Evolutionary conservation across 2,113 vertebrate genomes (phyloP), one percentile per base, ranked within the genome.

Genomic region (Rhagologus leucostigma): DNA sequence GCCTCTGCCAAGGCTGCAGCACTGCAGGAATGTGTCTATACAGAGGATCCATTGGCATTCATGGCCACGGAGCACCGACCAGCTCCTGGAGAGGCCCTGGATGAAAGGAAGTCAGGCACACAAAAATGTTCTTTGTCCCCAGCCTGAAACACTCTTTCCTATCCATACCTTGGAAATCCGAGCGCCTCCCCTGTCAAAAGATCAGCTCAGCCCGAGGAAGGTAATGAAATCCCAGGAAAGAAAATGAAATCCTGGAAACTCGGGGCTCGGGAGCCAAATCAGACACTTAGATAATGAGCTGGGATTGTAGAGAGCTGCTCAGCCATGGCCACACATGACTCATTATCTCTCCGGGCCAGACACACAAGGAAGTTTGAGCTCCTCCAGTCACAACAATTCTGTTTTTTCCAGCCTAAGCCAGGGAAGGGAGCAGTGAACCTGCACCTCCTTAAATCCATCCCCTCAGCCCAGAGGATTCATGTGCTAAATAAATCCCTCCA

Each of bases 281-380:
- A 93, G 95, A 86, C 69, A 88, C 65, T 78, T 91, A 94, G 94
- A 92, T 98, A 96, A 98, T 97, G 94, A 96, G 84, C 75, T 26
- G 73, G 86, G 55, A 94, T 94, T 92, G 96, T 82, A 63, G 85
- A 71, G 92, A 84, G 88, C 89, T 95, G 87, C 92, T 95, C 85
- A 95, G 93, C 71, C 94, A 87, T 87, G 52, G 88, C 65, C 33
- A 87, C 93, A 74, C 90, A 96, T 96, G 95, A 97, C 87, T 98
- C 95, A 96, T 96, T 93, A 95, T 39, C 65, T 87, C 90, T 69
- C 91, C 13, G 27, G 86, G 94, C 60, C 44, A 97, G 95, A 95
- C 94, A 80, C 92, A 91, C 71, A 71, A 87, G 78, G n/a, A 87
- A 73, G 84, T 87, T 92, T 84, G 50, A 84, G 84, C 89, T 78